Evolutionary conservation across 1,140 invertebrate genomes (phyloP).

Genomic region (Pseudachorutes palmiensis): DNA sequence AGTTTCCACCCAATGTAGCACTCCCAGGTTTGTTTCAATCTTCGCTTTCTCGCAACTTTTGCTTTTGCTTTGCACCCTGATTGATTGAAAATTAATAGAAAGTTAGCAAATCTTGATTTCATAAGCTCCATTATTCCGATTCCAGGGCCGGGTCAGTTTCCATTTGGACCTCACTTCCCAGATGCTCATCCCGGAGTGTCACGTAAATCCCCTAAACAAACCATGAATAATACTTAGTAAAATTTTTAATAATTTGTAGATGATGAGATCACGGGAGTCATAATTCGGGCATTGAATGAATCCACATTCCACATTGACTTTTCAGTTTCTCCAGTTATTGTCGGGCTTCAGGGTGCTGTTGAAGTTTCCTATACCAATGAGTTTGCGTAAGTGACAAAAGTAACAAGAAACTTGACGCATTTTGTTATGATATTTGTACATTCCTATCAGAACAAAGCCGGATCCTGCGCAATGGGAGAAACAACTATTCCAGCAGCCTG

Average conservation of each 20-base stretch:
- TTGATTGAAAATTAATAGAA: background rate
- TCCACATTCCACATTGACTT: conserved; percentile 70
- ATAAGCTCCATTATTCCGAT: background rate
- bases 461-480: conserved; percentile 55
- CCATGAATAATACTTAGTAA: background rate
- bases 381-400: conserved; percentile 51
- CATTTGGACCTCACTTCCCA: conserved; percentile 9
- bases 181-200: background rate
- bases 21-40: conserved; percentile 20
- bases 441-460: conserved; percentile 24
- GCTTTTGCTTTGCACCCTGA: background rate
- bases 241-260: conserved; percentile 16
- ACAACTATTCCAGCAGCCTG: conserved; percentile 63
- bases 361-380: conserved; percentile 70
- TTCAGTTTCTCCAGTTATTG: conserved; percentile 65
- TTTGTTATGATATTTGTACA: background rate
- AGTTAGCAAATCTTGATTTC: background rate
- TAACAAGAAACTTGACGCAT: background rate
- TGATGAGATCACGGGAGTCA: conserved; percentile 26
- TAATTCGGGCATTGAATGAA: conserved; percentile 56
- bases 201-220: background rate
- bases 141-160: conserved; percentile 18
- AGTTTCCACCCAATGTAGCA: conserved; percentile 8
- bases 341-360: conserved; percentile 73
- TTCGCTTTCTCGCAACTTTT: background rate